phyloP scores from a whole-genome alignment of 2,888 invertebrate genomes.

The Platycnemis pennipes region DNA sequence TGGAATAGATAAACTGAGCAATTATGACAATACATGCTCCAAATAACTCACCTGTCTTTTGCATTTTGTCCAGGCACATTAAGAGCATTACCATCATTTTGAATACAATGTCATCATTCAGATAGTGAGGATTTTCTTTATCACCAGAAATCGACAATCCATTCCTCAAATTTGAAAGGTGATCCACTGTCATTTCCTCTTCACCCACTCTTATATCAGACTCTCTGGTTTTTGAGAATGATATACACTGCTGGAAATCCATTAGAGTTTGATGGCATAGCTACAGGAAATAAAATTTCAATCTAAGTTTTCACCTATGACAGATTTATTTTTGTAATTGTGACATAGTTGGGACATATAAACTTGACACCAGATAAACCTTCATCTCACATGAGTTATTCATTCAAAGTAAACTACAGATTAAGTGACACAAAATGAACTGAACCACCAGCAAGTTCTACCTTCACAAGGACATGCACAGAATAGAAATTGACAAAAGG shows the following conservation, averaged over 20 bases:
- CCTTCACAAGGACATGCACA: too few species aligned
- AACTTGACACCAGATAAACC: background rate
- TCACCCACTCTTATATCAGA: constrained; percentile 75
- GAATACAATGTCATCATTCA: constrained; percentile 87
- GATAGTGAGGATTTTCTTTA: constrained; percentile 81
- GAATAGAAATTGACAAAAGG: too few species aligned
- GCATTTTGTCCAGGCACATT: constrained; percentile 89
- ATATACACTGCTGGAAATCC: constrained; percentile 87
- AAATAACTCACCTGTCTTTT: constrained; percentile 79
- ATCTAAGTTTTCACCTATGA: constrained; percentile 52
- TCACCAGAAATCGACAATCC: constrained; percentile 78
- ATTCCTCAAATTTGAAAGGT: constrained; percentile 71
- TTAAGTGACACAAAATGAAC: too few species aligned
- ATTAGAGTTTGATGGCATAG: constrained; percentile 86
- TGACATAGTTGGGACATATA: background rate
- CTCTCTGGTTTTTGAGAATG: constrained; percentile 78
- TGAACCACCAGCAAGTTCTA: too few species aligned
- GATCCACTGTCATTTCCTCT: constrained; percentile 81
- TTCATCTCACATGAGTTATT: too few species aligned
- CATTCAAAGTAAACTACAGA: too few species aligned
- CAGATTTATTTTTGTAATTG: background rate
- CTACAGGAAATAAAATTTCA: constrained; percentile 69
- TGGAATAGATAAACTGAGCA: background rate
- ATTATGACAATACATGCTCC: background rate
- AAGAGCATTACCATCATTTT: constrained; percentile 91